Percentiles rank a stretch among this genome's conserved stretches.
phyloP scores from a whole-genome alignment of 2,113 vertebrate species.

The Megatriorchis doriae region DNA sequence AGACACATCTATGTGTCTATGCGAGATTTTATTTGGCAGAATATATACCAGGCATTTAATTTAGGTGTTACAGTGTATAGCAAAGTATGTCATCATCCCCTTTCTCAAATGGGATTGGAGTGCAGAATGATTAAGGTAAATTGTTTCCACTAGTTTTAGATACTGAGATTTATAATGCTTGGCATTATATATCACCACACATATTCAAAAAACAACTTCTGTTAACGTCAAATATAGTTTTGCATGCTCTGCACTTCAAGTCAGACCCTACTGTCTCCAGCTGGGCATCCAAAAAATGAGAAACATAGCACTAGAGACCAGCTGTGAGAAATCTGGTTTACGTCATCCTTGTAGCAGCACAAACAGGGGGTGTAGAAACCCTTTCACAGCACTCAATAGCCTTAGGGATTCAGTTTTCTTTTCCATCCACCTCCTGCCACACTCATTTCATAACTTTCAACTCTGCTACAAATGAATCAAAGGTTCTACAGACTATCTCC shows the following conservation, averaged over 20 bases:
- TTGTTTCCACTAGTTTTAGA: neutral
- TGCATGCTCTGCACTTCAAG: neutral
- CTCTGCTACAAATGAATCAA: neutral
- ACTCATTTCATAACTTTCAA: neutral
- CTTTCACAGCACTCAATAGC: rapidly evolving
- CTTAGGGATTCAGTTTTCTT: neutral
- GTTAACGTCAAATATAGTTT: neutral
- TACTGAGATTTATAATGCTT: neutral
- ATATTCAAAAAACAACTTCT: neutral
- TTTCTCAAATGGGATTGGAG: neutral
- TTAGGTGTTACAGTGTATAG: neutral
- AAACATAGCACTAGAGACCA: neutral
- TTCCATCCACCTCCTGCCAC: neutral
- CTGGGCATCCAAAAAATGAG: neutral
- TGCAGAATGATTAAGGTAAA: neutral
- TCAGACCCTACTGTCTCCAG: neutral
- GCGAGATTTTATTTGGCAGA: neutral
- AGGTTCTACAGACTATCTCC: neutral
- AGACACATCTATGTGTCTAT: neutral
- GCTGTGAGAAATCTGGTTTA: neutral
- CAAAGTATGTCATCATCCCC: neutral
- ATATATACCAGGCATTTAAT: neutral
- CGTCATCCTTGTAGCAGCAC: neutral
- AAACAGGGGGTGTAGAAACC: neutral
- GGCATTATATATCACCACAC: neutral